Conservation (phyloP, 2,797 vertebrate species). For the Loris lydekkerianus region DNA sequence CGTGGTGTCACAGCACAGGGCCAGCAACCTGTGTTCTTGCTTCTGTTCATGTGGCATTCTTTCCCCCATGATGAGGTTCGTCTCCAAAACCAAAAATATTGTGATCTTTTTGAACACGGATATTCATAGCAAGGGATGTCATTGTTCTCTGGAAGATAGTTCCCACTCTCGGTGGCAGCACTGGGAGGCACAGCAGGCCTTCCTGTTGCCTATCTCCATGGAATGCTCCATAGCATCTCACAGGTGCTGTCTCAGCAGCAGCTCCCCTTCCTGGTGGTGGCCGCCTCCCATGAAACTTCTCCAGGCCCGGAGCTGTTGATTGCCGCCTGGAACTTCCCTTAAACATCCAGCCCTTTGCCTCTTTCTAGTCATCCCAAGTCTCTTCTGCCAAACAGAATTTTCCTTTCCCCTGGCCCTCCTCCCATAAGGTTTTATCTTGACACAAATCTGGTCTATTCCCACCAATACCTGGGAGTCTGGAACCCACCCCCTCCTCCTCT, state of each 20-base stretch:
- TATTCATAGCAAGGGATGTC: background rate
- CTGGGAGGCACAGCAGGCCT: background rate
- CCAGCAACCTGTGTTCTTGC: background rate
- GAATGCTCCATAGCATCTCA: background rate
- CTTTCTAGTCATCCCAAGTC: background rate
- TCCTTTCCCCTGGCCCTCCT: too few species aligned
- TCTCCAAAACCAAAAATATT: background rate
- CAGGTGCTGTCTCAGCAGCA: background rate
- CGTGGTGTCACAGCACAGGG: rapidly evolving
- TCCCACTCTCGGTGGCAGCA: rapidly evolving
- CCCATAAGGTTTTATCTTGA: background rate
- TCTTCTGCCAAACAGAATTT: background rate
- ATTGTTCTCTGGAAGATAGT: background rate
- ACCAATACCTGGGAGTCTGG: rapidly evolving
- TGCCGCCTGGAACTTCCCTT: background rate
- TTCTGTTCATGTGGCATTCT: rapidly evolving
- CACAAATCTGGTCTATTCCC: background rate
- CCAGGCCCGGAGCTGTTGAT: background rate
- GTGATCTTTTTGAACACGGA: rapidly evolving
- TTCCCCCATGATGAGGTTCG: background rate
- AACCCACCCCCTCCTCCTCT: rapidly evolving
- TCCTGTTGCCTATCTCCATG: background rate
- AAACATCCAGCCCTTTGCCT: too few species aligned
- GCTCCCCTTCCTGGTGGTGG: background rate
- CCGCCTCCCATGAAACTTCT: background rate